Evolutionary conservation across 2,797 vertebrate genomes (phyloP), one percentile per base, ranked within the genome.

Genomic region (Poeciliopsis gracilis): DNA sequence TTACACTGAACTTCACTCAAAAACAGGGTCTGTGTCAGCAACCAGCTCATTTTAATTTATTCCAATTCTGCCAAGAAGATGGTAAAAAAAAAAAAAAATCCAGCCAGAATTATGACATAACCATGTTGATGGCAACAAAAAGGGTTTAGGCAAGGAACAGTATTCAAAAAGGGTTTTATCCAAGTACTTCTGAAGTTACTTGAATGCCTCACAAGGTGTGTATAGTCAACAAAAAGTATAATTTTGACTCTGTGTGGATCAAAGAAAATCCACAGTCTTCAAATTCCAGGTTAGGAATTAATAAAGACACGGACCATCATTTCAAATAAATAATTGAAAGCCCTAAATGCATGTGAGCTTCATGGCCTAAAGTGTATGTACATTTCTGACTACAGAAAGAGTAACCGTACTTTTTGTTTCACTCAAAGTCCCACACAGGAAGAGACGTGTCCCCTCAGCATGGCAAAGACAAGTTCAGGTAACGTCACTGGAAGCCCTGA

Each of bases 361-460:
- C 16, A 28, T 70, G 13, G 41, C 25, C 5, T 3, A 45, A 1
- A n/a, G 2, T 70, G 41, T 45, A 45, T 45, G 67, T 45, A 45
- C 28, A 45, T 25, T 13, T 43, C 23, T 43, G 38, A 43, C 38
- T 43, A 45, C 5, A 70, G 25, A 25, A 45, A 23, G 1, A 43
- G 6, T 77, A 41, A 76, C 2, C 3, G 6, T 63, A 10, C 1
- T 10, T 28, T 75, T 1, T 75, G 47, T 72, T 93, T 87, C 74
- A 53, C 81, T 79, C 11, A 28, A 87, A 98, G 97, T 74, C 82
- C 83, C 72, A 88, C 91, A 0, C 82, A 41, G 72, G 77, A 86
- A 67, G 87, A 89, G 2, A 94, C 93, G 0, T 98, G 97, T 86
- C 89, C 94, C 75, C 89, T 91, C 0, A 84, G 71, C 5, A 55